A percentile compares a stretch with the other conserved stretches of the same genome.
Conservation (phyloP, 1,140 invertebrate species). For the Diabrotica virgifera region DNA sequence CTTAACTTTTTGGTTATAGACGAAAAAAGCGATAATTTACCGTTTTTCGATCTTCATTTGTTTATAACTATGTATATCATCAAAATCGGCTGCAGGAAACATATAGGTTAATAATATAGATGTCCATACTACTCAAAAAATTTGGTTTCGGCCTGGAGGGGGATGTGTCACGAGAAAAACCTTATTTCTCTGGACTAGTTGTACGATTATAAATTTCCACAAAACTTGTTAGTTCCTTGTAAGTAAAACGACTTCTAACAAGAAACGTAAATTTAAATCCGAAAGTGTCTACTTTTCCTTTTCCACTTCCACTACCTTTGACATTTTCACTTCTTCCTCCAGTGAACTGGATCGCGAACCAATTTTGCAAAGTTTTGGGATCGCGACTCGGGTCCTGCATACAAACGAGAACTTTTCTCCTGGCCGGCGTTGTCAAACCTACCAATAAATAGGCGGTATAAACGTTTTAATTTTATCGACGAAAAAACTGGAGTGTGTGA, state of each 20-base stretch:
- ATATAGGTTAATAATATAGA: no score
- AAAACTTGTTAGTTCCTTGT: not conserved
- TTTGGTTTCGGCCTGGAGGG: no score
- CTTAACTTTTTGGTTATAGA: no score
- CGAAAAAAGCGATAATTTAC: no score
- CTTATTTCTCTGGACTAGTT: no score
- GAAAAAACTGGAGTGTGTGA: no score
- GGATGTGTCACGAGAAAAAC: no score
- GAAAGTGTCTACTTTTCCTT: conserved; percentile 16
- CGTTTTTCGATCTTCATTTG: no score
- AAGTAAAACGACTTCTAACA: not conserved
- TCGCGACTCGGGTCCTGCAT: conserved; percentile 45
- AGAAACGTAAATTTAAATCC: conserved; percentile 15
- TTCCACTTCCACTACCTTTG: conserved; percentile 20
- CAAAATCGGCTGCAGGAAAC: no score
- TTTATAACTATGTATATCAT: no score
- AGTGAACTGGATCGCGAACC: conserved; percentile 52
- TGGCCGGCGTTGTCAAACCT: conserved; percentile 12
- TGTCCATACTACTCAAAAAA: no score
- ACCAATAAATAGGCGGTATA: not conserved
- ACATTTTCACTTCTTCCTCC: conserved; percentile 47
- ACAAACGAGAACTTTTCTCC: conserved; percentile 47
- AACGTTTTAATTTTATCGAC: not conserved
- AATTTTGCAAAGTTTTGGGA: conserved; percentile 53
- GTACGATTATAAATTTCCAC: not conserved